Evolutionary conservation across 2,113 vertebrate genomes (phyloP).

Genomic region (Pipa parva): DNA sequence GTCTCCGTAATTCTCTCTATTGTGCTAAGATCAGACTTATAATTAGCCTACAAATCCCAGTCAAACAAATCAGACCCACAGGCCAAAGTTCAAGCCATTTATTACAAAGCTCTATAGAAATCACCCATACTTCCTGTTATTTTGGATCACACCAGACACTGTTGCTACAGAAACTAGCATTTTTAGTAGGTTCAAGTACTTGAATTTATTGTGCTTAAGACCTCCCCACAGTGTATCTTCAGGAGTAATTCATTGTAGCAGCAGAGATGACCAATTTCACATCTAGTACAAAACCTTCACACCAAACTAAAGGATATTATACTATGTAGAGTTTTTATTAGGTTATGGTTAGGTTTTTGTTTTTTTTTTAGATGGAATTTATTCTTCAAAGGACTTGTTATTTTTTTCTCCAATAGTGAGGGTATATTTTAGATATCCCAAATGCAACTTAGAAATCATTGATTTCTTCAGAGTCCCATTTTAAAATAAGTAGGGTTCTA

Average conservation of each 20-base stretch:
- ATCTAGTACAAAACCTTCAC: neutral
- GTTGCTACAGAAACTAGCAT: conserved; percentile 1
- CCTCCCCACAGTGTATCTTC: neutral
- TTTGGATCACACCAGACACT: neutral
- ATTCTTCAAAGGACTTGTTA: no score
- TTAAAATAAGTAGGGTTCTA: no score
- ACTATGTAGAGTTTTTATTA: no score
- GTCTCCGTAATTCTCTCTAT: neutral
- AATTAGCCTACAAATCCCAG: neutral
- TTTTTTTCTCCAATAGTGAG: no score
- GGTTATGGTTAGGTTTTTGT: no score
- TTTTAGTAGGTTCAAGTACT: conserved; percentile 1
- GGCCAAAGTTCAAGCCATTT: neutral
- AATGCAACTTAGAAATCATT: no score
- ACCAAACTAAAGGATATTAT: neutral
- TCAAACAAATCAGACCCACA: neutral
- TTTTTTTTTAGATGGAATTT: no score
- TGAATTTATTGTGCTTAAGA: neutral
- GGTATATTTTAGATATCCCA: no score
- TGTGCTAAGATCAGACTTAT: neutral
- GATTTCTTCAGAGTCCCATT: no score
- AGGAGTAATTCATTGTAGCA: neutral
- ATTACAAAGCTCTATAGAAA: neutral
- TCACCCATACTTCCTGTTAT: neutral
- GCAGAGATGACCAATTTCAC: neutral